Evolutionary conservation across 2,888 invertebrate species (phyloP).

Genomic region (Sinhomidia bicolor): DNA sequence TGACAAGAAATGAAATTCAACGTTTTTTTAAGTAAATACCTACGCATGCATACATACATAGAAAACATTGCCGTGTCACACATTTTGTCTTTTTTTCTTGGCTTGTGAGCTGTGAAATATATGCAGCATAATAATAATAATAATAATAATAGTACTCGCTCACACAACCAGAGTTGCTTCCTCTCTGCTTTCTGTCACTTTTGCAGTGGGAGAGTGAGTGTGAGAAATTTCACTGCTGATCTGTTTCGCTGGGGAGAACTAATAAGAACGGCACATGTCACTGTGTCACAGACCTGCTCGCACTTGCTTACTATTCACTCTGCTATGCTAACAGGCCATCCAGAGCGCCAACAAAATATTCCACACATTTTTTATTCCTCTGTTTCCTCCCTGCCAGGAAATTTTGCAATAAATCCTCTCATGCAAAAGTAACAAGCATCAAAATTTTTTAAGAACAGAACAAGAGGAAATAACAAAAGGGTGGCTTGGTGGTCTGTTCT

Average conservation of each 20-base stretch:
- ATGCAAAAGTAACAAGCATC: not conserved
- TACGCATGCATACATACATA: too few species aligned
- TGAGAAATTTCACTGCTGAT: constrained; percentile 21
- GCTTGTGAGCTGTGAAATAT: too few species aligned
- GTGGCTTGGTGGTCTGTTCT: not conserved
- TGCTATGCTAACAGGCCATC: not conserved
- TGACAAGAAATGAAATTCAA: too few species aligned
- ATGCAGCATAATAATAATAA: not conserved
- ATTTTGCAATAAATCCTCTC: not conserved
- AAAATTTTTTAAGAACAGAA: too few species aligned
- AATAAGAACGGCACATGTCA: constrained; percentile 32
- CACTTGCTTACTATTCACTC: not conserved
- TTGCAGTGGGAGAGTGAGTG: not conserved
- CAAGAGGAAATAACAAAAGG: not conserved
- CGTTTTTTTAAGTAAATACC: too few species aligned
- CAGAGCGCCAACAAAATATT: not conserved
- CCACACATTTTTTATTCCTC: not conserved
- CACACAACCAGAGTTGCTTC: too few species aligned
- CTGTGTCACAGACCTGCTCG: not conserved
- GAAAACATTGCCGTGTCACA: too few species aligned
- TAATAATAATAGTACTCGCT: not conserved
- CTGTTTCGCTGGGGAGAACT: constrained; percentile 5
- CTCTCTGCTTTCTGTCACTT: too few species aligned
- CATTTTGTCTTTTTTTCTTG: too few species aligned
- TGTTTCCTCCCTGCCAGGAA: not conserved